Conservation (phyloP, 2,888 invertebrate species). For the Timema cristinae region DNA sequence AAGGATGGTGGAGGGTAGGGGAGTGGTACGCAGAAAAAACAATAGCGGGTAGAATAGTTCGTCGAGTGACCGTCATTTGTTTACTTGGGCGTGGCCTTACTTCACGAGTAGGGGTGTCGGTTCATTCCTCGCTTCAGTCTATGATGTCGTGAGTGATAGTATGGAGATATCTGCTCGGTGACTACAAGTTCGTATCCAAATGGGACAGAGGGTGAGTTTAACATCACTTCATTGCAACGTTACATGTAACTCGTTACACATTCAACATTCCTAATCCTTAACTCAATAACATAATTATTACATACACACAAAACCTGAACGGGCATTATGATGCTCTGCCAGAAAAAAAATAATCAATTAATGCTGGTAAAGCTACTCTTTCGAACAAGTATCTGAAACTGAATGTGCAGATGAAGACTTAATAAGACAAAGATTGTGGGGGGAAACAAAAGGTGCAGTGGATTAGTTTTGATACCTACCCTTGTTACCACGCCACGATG, state of each 20-base stretch:
- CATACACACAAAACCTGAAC: constrained; percentile 44
- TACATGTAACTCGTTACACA: constrained; percentile 42
- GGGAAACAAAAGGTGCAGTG: too few species aligned
- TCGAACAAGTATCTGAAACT: too few species aligned
- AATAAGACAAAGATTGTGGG: too few species aligned
- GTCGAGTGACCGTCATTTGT: too few species aligned
- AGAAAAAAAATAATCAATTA: constrained; percentile 38
- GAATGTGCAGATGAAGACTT: too few species aligned
- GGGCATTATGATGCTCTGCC: constrained; percentile 36
- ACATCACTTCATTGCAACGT: constrained; percentile 42
- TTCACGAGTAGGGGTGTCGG: not conserved
- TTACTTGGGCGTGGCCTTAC: not conserved
- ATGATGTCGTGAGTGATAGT: too few species aligned
- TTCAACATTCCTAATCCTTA: constrained; percentile 39
- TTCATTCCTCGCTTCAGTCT: not conserved
- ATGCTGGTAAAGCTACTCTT: constrained; percentile 34
- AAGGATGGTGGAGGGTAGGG: too few species aligned
- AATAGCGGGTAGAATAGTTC: too few species aligned
- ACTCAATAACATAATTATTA: constrained; percentile 41
- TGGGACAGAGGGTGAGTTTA: constrained; percentile 45
- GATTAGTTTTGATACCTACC: too few species aligned
- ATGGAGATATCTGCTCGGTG: not conserved
- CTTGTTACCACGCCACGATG: too few species aligned
- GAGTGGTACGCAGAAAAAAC: too few species aligned
- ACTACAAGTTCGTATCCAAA: constrained; percentile 36